Evolutionary conservation across 2,888 invertebrate species (phyloP), one percentile per base, ranked within the genome.

Genomic region (Phengaris arion): DNA sequence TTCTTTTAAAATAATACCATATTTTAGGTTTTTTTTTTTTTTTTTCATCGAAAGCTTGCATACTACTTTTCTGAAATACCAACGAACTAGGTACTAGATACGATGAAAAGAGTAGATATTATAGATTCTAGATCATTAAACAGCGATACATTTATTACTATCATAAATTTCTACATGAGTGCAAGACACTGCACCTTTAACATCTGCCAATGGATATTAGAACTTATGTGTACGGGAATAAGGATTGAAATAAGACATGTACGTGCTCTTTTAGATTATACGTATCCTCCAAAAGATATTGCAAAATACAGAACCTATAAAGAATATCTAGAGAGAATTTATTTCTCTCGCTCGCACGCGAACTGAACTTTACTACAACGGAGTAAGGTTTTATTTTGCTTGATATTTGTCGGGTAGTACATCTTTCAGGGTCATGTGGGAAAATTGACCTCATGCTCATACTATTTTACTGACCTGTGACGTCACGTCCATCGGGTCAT

Each of bases 61-160:
- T 6, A 8, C 48, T 48, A 7, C 48, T 48, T 6, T 48, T 48
- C 48, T 48, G 48, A 7, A 7, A 48, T 48, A 48, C 48, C 48
- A 35, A 35, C 35, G 15, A 7, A 57, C 7, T 8, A 3, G 15
- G 59, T 12, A 12, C 64, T 35, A 64, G 35, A 64, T 64, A 35
- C 45, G 64, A 64, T 64, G 64, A 64, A 64, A 64, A 64, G 7
- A 35, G n/a, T 22, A 12, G 64, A 52, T 48, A 45, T 86, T 86
- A 89, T 87, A 90, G 92, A 90, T 92, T 91, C 89, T 89, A 82
- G 84, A 85, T 89, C 89, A 89, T 93, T 90, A 92, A 91, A 89
- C 89, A 89, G 83, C 88, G 89, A 90, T 92, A 90, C 89, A 92
- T 92, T 92, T 92, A 93, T 91, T 90, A 90, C 89, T 89, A 85